Conservation (phyloP, 2,797 vertebrate species). For the Crocodylus rhombifer region DNA sequence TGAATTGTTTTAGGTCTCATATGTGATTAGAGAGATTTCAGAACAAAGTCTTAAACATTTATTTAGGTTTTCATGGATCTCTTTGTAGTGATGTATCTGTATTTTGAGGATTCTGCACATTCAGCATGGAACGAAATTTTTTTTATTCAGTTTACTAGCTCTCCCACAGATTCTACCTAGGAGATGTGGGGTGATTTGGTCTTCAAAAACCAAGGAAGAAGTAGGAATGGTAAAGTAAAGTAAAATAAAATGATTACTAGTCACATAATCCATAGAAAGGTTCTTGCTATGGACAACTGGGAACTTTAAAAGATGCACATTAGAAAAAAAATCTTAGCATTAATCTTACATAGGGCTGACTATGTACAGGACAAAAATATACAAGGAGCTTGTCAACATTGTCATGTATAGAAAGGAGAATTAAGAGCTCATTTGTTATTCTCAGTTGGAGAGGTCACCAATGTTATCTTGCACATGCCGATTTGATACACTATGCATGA, state of each 20-base stretch:
- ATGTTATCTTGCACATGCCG: slow-evolving; percentile 66
- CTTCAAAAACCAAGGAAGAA: neutral
- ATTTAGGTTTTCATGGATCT: neutral
- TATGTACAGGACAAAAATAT: slow-evolving; percentile 54
- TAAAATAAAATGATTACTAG: neutral
- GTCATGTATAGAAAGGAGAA: slow-evolving; percentile 68
- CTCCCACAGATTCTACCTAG: neutral
- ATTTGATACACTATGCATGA: slow-evolving; percentile 68
- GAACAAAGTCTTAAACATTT: neutral
- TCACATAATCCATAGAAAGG: neutral
- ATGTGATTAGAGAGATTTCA: neutral
- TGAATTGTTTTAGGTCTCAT: neutral
- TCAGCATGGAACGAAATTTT: neutral
- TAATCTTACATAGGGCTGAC: slow-evolving; percentile 39
- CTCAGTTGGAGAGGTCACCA: slow-evolving; percentile 65
- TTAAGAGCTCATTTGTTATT: slow-evolving; percentile 61
- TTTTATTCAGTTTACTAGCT: neutral
- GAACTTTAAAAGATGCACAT: slow-evolving; percentile 3
- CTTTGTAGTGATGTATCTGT: neutral
- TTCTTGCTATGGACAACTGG: neutral
- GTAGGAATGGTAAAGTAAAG: neutral
- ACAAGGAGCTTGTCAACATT: slow-evolving; percentile 60
- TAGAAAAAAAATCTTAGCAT: slow-evolving; percentile 9
- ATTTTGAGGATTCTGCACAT: neutral
- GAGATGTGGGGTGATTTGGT: neutral